phyloP scores from a whole-genome alignment of 2,113 vertebrate species.

The Potamarius usumacintae region DNA sequence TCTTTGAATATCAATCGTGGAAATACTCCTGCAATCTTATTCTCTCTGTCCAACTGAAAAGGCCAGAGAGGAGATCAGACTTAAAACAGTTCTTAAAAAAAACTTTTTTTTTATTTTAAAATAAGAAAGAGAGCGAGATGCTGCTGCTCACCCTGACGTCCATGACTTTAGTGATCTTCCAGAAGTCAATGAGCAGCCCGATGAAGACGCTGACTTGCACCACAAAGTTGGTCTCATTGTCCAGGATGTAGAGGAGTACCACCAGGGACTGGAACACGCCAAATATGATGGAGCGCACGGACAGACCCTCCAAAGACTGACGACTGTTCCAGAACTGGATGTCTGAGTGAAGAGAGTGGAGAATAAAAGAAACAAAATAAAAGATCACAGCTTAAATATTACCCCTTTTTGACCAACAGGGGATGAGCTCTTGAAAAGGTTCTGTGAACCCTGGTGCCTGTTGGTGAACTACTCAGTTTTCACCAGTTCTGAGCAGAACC shows the following conservation, averaged over 20 bases:
- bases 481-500: too few species aligned
- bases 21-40: slow-evolving; percentile 81
- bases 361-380: background rate
- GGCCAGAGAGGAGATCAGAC: background rate
- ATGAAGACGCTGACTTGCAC: slow-evolving; percentile 97
- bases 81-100: background rate
- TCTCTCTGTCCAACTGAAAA: slow-evolving; percentile 85
- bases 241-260: slow-evolving; percentile 92
- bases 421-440: too few species aligned
- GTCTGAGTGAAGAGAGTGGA: slow-evolving; percentile 68
- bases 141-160: slow-evolving; percentile 82
- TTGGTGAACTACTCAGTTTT: too few species aligned
- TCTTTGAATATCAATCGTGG: slow-evolving; percentile 84
- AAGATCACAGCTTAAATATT: background rate
- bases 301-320: slow-evolving; percentile 93
- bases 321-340: slow-evolving; percentile 99
- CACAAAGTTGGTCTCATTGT: slow-evolving; percentile 97
- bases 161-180: slow-evolving; percentile 99
- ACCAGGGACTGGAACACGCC: slow-evolving; percentile 94
- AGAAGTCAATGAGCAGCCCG: slow-evolving; percentile 93
- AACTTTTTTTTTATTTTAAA: too few species aligned
- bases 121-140: too few species aligned
- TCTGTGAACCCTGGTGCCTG: too few species aligned
- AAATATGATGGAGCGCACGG: slow-evolving; percentile 91
- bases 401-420: too few species aligned